Percentiles rank a stretch among this genome's conserved stretches.
phyloP scores from a whole-genome alignment of 2,113 vertebrate genomes.

The Epinephelus fuscoguttatus region DNA sequence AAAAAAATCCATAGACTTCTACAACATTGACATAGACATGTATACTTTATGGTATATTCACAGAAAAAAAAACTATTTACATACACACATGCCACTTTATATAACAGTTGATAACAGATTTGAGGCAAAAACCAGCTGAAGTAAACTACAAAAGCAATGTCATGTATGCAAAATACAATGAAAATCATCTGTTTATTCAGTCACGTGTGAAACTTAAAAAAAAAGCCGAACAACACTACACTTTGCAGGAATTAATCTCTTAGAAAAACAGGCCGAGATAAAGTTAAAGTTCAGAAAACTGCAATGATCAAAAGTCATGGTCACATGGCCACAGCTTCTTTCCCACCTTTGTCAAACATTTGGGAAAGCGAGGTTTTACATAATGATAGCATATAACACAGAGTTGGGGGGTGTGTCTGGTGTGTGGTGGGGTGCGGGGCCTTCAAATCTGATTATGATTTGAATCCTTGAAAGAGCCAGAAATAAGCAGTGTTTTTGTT shows the following conservation, averaged over 20 bases:
- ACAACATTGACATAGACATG: conserved; percentile 96
- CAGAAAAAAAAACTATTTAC: conserved; percentile 91
- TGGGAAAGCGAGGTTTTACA: conserved; percentile 44
- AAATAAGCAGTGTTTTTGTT: conserved; percentile 28
- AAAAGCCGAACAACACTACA: conserved; percentile 65
- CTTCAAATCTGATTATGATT: conserved; percentile 43
- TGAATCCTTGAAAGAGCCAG: conserved; percentile 20
- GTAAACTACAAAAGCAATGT: conserved; percentile 89
- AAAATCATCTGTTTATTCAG: conserved; percentile 61
- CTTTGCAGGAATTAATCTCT: conserved; percentile 58
- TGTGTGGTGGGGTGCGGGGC: not conserved
- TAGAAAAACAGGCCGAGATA: conserved; percentile 65
- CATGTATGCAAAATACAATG: conserved; percentile 76
- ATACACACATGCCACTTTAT: conserved; percentile 88
- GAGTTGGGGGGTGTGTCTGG: conserved; percentile 9
- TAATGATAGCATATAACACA: conserved; percentile 33
- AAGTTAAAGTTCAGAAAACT: conserved; percentile 59
- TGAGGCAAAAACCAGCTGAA: conserved; percentile 90
- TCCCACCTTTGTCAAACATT: conserved; percentile 38
- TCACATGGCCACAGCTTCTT: conserved; percentile 55
- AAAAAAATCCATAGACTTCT: conserved; percentile 91
- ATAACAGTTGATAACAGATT: conserved; percentile 89
- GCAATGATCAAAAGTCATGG: conserved; percentile 34
- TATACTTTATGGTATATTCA: conserved; percentile 91
- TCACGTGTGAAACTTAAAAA: conserved; percentile 59